phyloP scores from a whole-genome alignment of 2,888 invertebrate genomes.

The Hirtodrosophila confusa region DNA sequence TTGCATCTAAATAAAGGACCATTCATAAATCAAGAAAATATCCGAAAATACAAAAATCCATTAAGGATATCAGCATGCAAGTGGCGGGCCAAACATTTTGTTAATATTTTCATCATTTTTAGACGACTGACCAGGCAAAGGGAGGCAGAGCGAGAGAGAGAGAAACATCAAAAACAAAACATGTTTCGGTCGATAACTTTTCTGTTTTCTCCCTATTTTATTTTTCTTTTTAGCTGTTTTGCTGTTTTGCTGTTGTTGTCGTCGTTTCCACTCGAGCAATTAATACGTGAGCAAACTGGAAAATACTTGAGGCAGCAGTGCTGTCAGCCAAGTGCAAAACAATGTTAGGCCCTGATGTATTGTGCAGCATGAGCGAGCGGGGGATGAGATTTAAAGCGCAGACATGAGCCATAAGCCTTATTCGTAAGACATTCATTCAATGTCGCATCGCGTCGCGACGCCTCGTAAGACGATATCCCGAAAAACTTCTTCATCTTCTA shows the following conservation, averaged over 20 bases:
- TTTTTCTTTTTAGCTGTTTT: constrained; percentile 29
- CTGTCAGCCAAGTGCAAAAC: constrained; percentile 72
- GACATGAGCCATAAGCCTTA: constrained; percentile 44
- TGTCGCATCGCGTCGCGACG: constrained; percentile 47
- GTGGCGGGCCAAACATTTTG: constrained; percentile 31
- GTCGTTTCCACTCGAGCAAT: constrained; percentile 77
- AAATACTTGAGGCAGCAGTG: constrained; percentile 53
- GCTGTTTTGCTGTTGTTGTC: constrained; percentile 36
- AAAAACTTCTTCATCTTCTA: constrained; percentile 19
- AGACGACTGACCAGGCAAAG: constrained; percentile 9
- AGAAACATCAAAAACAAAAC: constrained; percentile 65
- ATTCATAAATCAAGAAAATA: constrained; percentile 54
- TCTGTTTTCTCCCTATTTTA: constrained; percentile 23
- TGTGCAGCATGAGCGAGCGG: constrained; percentile 17
- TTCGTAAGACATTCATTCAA: constrained; percentile 61
- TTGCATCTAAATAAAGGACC: constrained; percentile 2
- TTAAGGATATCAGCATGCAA: constrained; percentile 49
- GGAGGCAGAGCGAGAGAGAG: constrained; percentile 8
- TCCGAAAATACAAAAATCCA: constrained; percentile 26
- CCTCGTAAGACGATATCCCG: constrained; percentile 55
- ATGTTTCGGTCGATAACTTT: constrained; percentile 73
- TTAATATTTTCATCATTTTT: constrained; percentile 54
- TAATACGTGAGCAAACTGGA: constrained; percentile 79
- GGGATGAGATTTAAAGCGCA: constrained; percentile 42
- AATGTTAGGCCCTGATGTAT: constrained; percentile 69